Base-by-base conservation (phyloP, 2,888 invertebrate genomes). In the Ectemnius continuus region DNA sequence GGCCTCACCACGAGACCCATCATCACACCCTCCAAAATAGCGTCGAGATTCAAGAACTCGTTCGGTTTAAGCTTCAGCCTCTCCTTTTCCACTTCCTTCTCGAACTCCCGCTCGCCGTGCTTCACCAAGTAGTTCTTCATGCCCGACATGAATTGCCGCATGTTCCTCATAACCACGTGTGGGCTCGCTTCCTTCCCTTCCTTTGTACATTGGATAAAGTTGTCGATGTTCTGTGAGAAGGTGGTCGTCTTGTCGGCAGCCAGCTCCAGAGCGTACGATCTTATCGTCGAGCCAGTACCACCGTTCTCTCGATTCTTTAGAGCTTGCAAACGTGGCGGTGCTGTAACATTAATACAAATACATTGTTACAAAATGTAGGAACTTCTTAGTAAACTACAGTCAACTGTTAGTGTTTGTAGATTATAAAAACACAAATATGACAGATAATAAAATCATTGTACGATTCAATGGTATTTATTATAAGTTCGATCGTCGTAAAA, bases 71-170 rank as follows among this genome's bases (percentile, higher is more conserved):
- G 92, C 93, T 96, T 96, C 68, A 94, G 93, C 79, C 97, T 92
- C 90, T 97, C 97, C 85, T 95, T 94, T 90, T 98, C 97, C 60
- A 99, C 97, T 89, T 98, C 95, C 84, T 95, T 95, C 88, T 97
- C 97, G 89, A 99, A 96, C 84, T 97, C 97, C 76, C 96, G 95
- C 89, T 99, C 98, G 18, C 98, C 98, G 86, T 98, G 97, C 87
- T 98, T 98, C 46, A 98, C 97, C 74, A 99, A 93, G 91, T 98
- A 99, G 91, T 99, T 99, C 91, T 99, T 99, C 95, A 99, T 98
- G 69, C 98, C 99, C 16, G 97, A 98, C 97, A 99, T 98, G 90
- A 99, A 99, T 91, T 98, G 98, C 0, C 98, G 94, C 93, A 98
- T 96, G 87, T 97, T 97, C 74, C 96, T 93, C 96, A 97, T 96